Evolutionary conservation across 2,888 invertebrate species (phyloP), one percentile per base, ranked within the genome.

Genomic region (Miltochrista miniata): DNA sequence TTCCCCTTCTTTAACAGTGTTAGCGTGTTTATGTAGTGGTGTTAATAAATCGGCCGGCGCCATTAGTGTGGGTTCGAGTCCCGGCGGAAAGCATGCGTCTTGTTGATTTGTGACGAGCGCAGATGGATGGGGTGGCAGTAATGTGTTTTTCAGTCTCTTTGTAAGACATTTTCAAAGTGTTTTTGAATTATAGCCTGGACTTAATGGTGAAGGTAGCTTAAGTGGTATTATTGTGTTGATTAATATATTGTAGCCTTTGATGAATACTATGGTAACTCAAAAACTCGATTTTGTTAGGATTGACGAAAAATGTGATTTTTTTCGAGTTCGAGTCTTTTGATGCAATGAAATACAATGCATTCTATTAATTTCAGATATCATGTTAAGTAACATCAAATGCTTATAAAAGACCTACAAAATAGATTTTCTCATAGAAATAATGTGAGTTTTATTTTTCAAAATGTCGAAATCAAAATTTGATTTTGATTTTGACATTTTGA

Each of bases 81-180:
- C 78, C 74, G 70, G 77, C 85, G 88, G 90, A 89, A 89, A 79
- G 73, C 87, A 85, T 90, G 83, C 76, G 85, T 89, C 89, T 87
- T 82, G 79, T 73, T 89, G 89, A 89, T 90, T 89, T 89, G 90
- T 86, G 89, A 85, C 79, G 82, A 79, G 77, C 70, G 70, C 79
- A 78, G 87, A 86, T 81, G 81, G 85, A 82, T 82, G 72, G 79
- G 74, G 73, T 57, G 67, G 68, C 55, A 18, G 56, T 63, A 54
- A 63, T 50, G 50, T 50, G 41, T 38, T 38, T 51, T 45, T 38
- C 45, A 44, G 34, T 48, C 47, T 45, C 52, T 48, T 52, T 47
- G 38, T 52, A 33, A 24, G 30, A 46, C 12, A n/a, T 42, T 45
- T 41, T 45, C 33, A 43, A 51, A 52, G 45, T 36, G 45, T 36